Percentiles rank a stretch among this genome's conserved stretches.
Conservation (phyloP, 2,888 invertebrate genomes). For the Phortica okadai region DNA sequence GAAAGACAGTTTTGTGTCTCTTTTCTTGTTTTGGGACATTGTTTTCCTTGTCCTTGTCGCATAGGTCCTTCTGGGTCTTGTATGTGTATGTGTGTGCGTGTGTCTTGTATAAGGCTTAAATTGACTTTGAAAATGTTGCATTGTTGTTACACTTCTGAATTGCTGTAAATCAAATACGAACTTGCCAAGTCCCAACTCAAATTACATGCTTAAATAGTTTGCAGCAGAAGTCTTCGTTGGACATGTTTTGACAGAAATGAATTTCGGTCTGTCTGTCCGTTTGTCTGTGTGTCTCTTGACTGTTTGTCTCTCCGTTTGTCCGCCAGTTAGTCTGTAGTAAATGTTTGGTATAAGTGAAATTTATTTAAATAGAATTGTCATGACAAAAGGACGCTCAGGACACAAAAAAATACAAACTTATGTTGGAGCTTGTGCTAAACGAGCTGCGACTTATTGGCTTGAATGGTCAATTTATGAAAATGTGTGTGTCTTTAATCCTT, state of each 20-base stretch:
- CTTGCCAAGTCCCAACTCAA: constrained; percentile 4
- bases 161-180: constrained; percentile 19
- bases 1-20: not conserved
- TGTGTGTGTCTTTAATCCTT: constrained; percentile 1
- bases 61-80: not conserved
- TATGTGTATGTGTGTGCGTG: not conserved
- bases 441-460: constrained; percentile 24
- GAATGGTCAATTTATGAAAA: constrained; percentile 28
- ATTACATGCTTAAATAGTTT: constrained; percentile 15
- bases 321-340: not conserved
- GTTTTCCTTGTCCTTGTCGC: too few relatives aligned
- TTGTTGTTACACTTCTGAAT: not conserved
- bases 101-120: not conserved
- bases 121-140: not conserved
- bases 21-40: not conserved
- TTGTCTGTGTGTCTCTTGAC: not conserved
- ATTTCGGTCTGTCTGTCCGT: too few relatives aligned
- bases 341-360: constrained; percentile 14
- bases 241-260: not conserved
- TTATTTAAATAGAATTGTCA: constrained; percentile 21
- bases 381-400: not conserved
- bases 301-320: not conserved
- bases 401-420: not conserved
- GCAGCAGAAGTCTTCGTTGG: not conserved
- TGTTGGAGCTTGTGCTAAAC: too few relatives aligned